phyloP scores from a whole-genome alignment of 1,140 invertebrate genomes.

The Drosophila obscura region DNA sequence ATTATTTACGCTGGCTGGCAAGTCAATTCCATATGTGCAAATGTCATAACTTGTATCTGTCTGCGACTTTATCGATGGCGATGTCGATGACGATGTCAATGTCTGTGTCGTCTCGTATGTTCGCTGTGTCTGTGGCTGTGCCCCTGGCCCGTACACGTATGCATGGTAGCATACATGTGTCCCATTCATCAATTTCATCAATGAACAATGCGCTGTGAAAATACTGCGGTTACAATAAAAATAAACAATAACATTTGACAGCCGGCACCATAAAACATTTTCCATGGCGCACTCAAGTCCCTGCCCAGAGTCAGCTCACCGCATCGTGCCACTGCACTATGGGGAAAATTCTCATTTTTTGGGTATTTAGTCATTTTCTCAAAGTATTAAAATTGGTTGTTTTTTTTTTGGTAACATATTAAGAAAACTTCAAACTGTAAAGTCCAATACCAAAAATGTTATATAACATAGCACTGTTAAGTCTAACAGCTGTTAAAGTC shows the following conservation, averaged over 20 bases:
- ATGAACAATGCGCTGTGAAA: constrained; percentile 57
- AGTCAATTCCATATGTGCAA: constrained; percentile 29
- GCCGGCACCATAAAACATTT: constrained; percentile 44
- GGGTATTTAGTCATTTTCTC: too few relatives aligned
- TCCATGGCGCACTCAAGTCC: constrained; percentile 29
- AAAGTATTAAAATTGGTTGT: too few relatives aligned
- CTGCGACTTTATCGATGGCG: constrained; percentile 2
- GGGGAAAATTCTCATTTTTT: too few relatives aligned
- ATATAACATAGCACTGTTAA: too few relatives aligned
- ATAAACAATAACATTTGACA: constrained; percentile 65
- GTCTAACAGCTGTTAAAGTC: too few relatives aligned
- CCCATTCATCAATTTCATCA: constrained; percentile 34
- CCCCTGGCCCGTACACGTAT: not conserved
- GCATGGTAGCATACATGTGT: constrained; percentile 14
- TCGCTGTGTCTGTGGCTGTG: not conserved
- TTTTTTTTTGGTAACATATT: too few relatives aligned
- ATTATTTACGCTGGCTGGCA: constrained; percentile 28
- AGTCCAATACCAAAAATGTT: too few relatives aligned
- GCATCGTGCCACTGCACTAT: too few relatives aligned
- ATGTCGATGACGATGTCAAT: not conserved
- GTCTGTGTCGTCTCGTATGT: not conserved
- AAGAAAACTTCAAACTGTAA: too few relatives aligned
- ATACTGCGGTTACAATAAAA: constrained; percentile 53
- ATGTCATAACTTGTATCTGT: constrained; percentile 43
- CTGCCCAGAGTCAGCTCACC: too few relatives aligned